Evolutionary conservation across 2,113 vertebrate species (phyloP).

Genomic region (Columba janthina): DNA sequence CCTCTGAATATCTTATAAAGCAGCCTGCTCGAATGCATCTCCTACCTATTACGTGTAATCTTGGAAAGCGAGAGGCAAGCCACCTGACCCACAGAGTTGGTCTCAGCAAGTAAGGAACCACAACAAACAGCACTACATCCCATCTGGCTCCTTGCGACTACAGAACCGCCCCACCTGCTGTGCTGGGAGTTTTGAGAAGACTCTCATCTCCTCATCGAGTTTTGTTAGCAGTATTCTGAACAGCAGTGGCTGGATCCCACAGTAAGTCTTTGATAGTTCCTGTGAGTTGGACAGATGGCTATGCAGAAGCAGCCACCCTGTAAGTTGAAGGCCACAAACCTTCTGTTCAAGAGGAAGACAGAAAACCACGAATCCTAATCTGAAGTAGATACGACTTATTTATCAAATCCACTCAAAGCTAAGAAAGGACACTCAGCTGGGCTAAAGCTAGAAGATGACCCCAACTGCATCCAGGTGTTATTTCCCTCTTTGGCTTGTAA

Average conservation of each 20-base stretch:
- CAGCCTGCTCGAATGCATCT: neutral
- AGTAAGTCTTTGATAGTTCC: neutral
- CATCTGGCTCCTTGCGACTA: neutral
- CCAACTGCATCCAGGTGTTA: neutral
- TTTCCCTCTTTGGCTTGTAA: neutral
- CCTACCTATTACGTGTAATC: neutral
- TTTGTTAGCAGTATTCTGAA: neutral
- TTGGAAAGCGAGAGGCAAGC: neutral
- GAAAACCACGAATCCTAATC: neutral
- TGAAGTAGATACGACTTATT: neutral
- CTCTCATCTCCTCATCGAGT: neutral
- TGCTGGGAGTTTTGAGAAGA: neutral
- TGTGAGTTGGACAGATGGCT: neutral
- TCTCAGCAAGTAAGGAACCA: neutral
- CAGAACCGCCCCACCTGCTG: neutral
- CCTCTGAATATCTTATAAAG: constrained; percentile 1
- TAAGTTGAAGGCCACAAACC: neutral
- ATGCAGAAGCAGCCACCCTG: neutral
- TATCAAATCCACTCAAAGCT: neutral
- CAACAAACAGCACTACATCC: neutral
- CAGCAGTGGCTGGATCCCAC: neutral
- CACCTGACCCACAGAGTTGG: neutral
- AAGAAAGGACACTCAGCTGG: neutral
- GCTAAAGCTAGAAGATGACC: neutral
- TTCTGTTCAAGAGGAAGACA: neutral